Evolutionary conservation across 2,888 invertebrate genomes (phyloP).

Genomic region (Hermaeophaga mercurialis): DNA sequence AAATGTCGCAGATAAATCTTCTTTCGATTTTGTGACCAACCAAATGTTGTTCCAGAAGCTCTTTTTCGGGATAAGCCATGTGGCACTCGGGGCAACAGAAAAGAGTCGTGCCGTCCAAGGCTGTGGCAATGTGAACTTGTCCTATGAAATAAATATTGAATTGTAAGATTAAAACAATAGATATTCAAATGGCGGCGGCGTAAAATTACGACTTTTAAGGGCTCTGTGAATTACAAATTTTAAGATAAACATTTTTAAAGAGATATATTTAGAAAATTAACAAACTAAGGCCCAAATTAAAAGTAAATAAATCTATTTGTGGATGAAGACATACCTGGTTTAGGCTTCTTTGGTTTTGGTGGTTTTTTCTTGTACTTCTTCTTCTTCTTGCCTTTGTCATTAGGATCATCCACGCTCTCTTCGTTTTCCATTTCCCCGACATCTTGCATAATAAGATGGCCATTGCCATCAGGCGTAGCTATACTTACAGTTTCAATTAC

Average conservation of each 20-base stretch:
- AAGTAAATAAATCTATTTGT: too few relatives aligned
- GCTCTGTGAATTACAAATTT: too few relatives aligned
- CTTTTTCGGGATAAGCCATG: constrained; percentile 82
- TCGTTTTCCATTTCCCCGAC: constrained; percentile 54
- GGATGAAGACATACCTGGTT: constrained; percentile 65
- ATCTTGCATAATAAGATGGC: constrained; percentile 52
- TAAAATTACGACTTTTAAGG: too few relatives aligned
- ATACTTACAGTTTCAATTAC: constrained; percentile 60
- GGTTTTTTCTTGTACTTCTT: constrained; percentile 83
- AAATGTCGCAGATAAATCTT: constrained; percentile 77
- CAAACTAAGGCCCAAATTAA: too few relatives aligned
- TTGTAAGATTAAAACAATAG: too few relatives aligned
- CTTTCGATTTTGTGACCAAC: constrained; percentile 80
- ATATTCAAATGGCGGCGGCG: too few relatives aligned
- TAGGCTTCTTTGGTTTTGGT: constrained; percentile 76
- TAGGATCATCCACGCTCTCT: constrained; percentile 51
- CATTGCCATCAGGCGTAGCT: constrained; percentile 51
- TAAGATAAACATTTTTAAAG: too few relatives aligned
- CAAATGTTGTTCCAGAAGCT: constrained; percentile 76
- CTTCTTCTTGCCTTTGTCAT: constrained; percentile 66
- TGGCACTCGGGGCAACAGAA: constrained; percentile 83
- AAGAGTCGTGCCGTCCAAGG: constrained; percentile 74
- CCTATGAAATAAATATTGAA: constrained; percentile 64
- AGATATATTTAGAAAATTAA: too few relatives aligned
- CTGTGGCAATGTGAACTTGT: constrained; percentile 76